Percentiles rank a stretch among this genome's conserved stretches.
phyloP scores from a whole-genome alignment of 2,888 invertebrate species.

The Cryptocheilus praepositus region DNA sequence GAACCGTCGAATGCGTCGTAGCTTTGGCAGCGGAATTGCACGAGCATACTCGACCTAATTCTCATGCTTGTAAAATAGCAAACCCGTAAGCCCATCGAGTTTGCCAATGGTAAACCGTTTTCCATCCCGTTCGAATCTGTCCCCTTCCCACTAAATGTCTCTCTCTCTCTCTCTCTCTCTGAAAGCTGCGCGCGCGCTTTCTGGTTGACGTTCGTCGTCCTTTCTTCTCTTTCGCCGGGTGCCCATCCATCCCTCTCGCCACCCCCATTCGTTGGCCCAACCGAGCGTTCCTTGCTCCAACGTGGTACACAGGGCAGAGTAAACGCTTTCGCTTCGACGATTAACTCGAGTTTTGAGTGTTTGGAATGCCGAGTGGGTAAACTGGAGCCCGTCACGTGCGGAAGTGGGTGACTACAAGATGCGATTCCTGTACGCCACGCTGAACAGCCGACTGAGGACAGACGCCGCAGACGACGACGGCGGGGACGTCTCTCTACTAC shows the following conservation, averaged over 20 bases:
- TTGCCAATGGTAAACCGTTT: constrained; percentile 59
- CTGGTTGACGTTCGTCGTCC: constrained; percentile 23
- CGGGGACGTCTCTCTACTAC: too few species aligned
- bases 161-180: constrained; percentile 8
- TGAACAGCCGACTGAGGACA: too few species aligned
- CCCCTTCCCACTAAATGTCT: constrained; percentile 33
- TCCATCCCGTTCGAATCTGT: constrained; percentile 27
- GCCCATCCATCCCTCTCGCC: constrained; percentile 27
- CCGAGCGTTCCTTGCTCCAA: constrained; percentile 32
- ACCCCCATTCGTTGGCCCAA: constrained; percentile 16
- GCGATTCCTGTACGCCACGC: constrained; percentile 16
- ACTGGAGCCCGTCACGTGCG: constrained; percentile 62
- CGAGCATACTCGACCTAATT: constrained; percentile 53
- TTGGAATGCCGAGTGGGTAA: constrained; percentile 64
- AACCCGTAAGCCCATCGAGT: constrained; percentile 56
- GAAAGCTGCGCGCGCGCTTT: constrained; percentile 16
- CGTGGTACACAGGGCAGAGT: constrained; percentile 41
- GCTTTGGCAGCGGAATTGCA: constrained; percentile 11
- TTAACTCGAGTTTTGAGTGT: constrained; percentile 68
- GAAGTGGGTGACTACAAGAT: constrained; percentile 49
- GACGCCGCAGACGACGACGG: too few species aligned
- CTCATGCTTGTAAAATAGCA: constrained; percentile 60
- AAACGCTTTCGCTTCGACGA: constrained; percentile 63
- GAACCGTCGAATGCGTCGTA: background rate
- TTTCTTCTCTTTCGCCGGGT: constrained; percentile 15